phyloP scores from a whole-genome alignment of 2,797 vertebrate species.

The Manis pentadactyla region DNA sequence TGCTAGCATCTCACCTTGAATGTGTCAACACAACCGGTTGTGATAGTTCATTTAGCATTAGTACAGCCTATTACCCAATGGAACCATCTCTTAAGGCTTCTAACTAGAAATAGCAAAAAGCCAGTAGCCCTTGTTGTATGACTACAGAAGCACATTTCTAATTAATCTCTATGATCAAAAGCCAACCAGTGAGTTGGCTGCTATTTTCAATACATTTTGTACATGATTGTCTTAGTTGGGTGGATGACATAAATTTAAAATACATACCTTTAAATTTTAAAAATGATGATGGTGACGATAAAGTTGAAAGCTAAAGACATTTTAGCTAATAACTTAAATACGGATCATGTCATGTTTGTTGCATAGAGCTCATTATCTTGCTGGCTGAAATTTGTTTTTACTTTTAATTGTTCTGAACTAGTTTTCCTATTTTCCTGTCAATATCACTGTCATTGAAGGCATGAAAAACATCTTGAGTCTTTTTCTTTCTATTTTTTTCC shows the following conservation, averaged over 20 bases:
- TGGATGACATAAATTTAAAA: background rate
- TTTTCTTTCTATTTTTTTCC: slow-evolving; percentile 44
- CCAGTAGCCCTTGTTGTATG: background rate
- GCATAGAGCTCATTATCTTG: slow-evolving; percentile 43
- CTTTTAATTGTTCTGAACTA: slow-evolving; percentile 23
- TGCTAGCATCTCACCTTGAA: background rate
- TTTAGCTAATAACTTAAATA: background rate
- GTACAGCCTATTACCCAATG: background rate
- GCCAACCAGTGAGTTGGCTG: background rate
- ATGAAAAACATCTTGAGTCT: slow-evolving; percentile 50
- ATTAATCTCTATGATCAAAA: background rate
- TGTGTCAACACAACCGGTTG: background rate
- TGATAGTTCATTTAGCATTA: background rate
- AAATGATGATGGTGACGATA: background rate
- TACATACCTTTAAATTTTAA: background rate
- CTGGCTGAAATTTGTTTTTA: slow-evolving; percentile 46
- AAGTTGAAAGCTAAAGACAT: slow-evolving; percentile 21
- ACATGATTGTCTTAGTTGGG: background rate
- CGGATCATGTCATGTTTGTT: slow-evolving; percentile 6
- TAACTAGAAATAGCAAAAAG: background rate
- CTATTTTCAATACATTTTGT: background rate
- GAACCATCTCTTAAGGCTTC: background rate
- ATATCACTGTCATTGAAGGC: slow-evolving; percentile 29
- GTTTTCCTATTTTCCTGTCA: slow-evolving; percentile 48
- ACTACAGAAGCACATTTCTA: background rate